Base-by-base conservation (phyloP, 2,888 invertebrate genomes). In the Dermolepida albohirtum region DNA sequence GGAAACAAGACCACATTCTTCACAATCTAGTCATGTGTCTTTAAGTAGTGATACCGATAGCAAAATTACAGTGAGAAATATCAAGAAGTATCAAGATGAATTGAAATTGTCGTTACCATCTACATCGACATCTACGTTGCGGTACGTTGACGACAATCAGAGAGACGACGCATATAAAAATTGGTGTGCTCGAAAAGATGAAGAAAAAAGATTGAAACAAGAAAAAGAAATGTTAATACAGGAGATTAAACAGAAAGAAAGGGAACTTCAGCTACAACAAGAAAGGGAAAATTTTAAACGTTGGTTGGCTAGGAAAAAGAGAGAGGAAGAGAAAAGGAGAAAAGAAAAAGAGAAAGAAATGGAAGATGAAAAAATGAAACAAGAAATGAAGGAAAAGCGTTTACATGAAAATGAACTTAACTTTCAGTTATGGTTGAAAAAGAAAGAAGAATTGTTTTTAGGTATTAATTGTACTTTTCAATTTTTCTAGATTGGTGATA, bases 371-470 rank as follows among this genome's bases (percentile, higher is more conserved):
- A 72, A 76, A 4, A 67, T 70, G 2, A 68, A 75, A 41, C 79
- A 78, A 14, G 80, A 81, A 52, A 78, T 79, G 17, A 80, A 81
- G 47, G 76, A 78, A 66, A 79, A 83, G 52, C 78, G 78, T 8
- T 76, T 80, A 54, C 70, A 73, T 10, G 79, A 79, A 44, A 79
- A 77, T 68, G 76, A 81, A 43, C 65, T 78, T 5, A 76, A 73
- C 50, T 82, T 75, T 74, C 77, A 79, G 44, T 67, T 79, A 47
- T 90, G 90, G 90, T 81, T 86, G 29, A 84, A 84, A 55, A 87
- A 83, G 73, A 90, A 90, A 71, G 87, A 88, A 64, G 86, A 87
- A 67, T 83, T 84, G 11, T 85, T 86, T 66, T 87, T 88, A 84
- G 85, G 89, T 89, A 78, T 34, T 34, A 22, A 2, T 22, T 22